phyloP scores from a whole-genome alignment of 2,888 invertebrate genomes.

The Sphecodes monilicornis region DNA sequence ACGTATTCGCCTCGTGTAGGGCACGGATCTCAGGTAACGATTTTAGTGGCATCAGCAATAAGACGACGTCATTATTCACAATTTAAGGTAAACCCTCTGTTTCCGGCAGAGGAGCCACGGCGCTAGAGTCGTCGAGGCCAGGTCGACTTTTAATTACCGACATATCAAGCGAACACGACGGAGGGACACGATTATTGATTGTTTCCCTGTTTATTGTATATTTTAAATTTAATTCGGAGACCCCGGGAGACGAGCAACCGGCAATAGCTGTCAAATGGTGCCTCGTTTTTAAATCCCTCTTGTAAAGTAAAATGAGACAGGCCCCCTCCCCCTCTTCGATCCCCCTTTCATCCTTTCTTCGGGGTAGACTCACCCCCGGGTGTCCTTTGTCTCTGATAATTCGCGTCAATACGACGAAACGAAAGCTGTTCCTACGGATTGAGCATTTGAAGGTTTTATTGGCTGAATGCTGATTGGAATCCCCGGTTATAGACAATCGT shows the following conservation, averaged over 20 bases:
- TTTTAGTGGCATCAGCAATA: conserved; percentile 64
- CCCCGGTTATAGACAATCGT: conserved; percentile 28
- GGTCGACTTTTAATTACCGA: conserved; percentile 78
- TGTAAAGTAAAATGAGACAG: conserved; percentile 84
- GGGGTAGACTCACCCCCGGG: conserved; percentile 32
- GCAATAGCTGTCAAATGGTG: conserved; percentile 84
- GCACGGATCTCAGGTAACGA: conserved; percentile 61
- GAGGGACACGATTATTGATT: conserved; percentile 79
- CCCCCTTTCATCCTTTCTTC: conserved; percentile 24
- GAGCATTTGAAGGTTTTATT: conserved; percentile 75
- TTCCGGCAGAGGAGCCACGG: conserved; percentile 23
- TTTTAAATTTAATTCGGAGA: conserved; percentile 83
- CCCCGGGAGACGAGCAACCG: conserved; percentile 55
- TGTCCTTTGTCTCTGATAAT: conserved; percentile 76
- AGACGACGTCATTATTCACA: conserved; percentile 71
- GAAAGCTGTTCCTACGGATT: conserved; percentile 64
- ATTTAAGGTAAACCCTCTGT: conserved; percentile 65
- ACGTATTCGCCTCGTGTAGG: conserved; percentile 64
- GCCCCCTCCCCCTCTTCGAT: conserved; percentile 54
- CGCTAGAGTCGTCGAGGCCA: conserved; percentile 14
- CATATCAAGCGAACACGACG: conserved; percentile 72
- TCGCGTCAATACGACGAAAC: conserved; percentile 75
- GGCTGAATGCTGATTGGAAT: conserved; percentile 71
- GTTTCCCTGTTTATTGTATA: conserved; percentile 84
- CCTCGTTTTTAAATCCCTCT: conserved; percentile 84